phyloP scores from a whole-genome alignment of 2,113 vertebrate genomes.

The Corvus moneduloides region DNA sequence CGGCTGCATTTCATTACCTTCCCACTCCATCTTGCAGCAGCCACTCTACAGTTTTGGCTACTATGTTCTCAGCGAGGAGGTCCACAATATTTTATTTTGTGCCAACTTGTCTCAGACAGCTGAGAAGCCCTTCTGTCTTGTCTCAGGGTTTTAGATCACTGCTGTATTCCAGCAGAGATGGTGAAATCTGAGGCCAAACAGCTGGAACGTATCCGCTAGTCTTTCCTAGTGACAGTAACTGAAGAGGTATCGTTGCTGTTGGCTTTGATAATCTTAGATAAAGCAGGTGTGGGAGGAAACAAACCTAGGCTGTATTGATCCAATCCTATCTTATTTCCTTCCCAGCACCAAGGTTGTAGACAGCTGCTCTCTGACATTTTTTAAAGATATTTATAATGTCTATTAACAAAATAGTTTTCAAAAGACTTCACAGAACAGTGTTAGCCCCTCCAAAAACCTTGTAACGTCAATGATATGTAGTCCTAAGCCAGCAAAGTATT shows the following conservation, averaged over 20 bases:
- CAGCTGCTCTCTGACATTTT: not conserved
- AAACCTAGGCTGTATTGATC: not conserved
- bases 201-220: not conserved
- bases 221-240: constrained; percentile 7
- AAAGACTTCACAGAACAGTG: not conserved
- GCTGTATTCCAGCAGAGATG: not conserved
- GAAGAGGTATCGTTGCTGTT: not conserved
- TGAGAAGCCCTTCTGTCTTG: constrained; percentile 24
- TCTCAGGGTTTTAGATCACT: constrained; percentile 31
- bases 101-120: not conserved
- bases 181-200: constrained; percentile 26
- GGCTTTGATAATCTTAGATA: constrained; percentile 24
- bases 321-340: not conserved
- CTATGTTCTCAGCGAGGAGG: not conserved
- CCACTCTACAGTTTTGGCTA: constrained; percentile 10
- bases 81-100: not conserved
- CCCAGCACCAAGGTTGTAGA: not conserved
- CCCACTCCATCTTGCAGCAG: constrained; percentile 28
- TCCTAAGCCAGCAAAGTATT: not conserved
- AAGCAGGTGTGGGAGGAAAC: not conserved
- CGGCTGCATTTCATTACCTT: constrained; percentile 54
- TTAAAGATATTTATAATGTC: not conserved
- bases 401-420: not conserved
- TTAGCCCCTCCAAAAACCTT: not conserved
- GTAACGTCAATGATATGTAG: not conserved